Percentiles rank a stretch among this genome's conserved stretches.
phyloP scores from a whole-genome alignment of 1,140 invertebrate genomes.

The Augochlora pura region DNA sequence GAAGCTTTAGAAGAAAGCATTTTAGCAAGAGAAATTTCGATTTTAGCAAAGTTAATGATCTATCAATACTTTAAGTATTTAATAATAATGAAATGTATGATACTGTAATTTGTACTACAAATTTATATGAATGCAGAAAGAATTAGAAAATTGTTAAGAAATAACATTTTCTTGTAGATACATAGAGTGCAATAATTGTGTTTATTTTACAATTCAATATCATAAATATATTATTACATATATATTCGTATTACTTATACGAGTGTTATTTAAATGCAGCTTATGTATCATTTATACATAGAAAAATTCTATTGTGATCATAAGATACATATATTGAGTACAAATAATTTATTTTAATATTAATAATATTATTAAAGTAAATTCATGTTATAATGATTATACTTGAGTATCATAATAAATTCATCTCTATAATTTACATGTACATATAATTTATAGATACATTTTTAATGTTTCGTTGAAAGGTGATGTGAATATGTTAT shows the following conservation, averaged over 20 bases:
- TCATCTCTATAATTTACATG: slow-evolving; percentile 33
- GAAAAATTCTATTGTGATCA: slow-evolving; percentile 48
- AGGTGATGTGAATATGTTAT: slow-evolving; percentile 7
- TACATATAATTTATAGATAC: slow-evolving; percentile 8
- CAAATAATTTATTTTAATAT: slow-evolving; percentile 55
- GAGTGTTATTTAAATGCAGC: slow-evolving; percentile 25
- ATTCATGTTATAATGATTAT: slow-evolving; percentile 16
- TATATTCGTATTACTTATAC: slow-evolving; percentile 30
- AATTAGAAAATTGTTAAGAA: slow-evolving; percentile 37
- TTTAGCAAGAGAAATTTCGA: slow-evolving; percentile 50
- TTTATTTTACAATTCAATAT: slow-evolving; percentile 17
- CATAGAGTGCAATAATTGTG: slow-evolving; percentile 29
- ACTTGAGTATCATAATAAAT: slow-evolving; percentile 18
- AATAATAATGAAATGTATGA: slow-evolving; percentile 48
- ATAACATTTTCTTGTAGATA: slow-evolving; percentile 9
- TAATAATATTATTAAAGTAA: slow-evolving; percentile 4
- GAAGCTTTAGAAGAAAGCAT: slow-evolving; percentile 48
- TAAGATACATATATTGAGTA: slow-evolving; percentile 53
- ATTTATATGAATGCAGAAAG: slow-evolving; percentile 49
- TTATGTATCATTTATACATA: slow-evolving; percentile 47
- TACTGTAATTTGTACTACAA: slow-evolving; percentile 60
- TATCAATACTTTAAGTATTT: slow-evolving; percentile 52
- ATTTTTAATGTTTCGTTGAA: slow-evolving; percentile 6
- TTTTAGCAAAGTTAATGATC: slow-evolving; percentile 49
- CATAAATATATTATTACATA: slow-evolving; percentile 19